Conservation (phyloP, 1,140 invertebrate genomes). For the Choristoneura fumiferana region DNA sequence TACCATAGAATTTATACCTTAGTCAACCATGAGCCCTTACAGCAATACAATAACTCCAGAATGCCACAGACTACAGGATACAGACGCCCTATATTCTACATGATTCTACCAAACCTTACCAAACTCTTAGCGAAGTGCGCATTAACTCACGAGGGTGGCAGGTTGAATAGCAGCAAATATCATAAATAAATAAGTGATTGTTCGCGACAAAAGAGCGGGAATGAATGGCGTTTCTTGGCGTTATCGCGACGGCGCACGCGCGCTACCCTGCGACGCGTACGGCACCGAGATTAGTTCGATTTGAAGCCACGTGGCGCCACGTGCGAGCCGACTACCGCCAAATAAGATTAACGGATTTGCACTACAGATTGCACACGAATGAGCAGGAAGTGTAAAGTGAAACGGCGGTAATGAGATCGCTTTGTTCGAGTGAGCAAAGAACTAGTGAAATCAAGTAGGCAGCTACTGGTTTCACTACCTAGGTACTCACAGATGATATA, state of each 20-base stretch:
- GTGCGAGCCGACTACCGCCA: conserved; percentile 64
- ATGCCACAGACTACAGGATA: no score
- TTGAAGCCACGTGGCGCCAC: conserved; percentile 72
- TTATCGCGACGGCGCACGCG: conserved; percentile 72
- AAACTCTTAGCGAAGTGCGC: conserved; percentile 33
- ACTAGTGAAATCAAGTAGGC: neutral
- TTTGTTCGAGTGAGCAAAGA: conserved; percentile 47
- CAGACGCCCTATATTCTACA: no score
- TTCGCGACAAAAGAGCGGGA: conserved; percentile 72
- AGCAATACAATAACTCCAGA: no score
- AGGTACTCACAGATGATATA: neutral
- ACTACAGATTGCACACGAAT: conserved; percentile 78
- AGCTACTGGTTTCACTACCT: no score
- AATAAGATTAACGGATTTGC: conserved; percentile 78
- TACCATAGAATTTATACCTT: no score
- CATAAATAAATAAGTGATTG: conserved; percentile 77
- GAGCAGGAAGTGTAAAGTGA: conserved; percentile 76
- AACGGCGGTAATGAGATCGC: conserved; percentile 71
- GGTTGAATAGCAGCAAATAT: conserved; percentile 70
- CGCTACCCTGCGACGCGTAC: conserved; percentile 65
- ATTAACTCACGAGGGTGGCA: conserved; percentile 59
- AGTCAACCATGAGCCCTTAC: no score
- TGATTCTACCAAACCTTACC: no score
- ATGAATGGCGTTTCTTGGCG: conserved; percentile 76
- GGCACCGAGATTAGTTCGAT: conserved; percentile 72